Conservation (phyloP, 1,140 invertebrate genomes). For the Orius laevigatus region DNA sequence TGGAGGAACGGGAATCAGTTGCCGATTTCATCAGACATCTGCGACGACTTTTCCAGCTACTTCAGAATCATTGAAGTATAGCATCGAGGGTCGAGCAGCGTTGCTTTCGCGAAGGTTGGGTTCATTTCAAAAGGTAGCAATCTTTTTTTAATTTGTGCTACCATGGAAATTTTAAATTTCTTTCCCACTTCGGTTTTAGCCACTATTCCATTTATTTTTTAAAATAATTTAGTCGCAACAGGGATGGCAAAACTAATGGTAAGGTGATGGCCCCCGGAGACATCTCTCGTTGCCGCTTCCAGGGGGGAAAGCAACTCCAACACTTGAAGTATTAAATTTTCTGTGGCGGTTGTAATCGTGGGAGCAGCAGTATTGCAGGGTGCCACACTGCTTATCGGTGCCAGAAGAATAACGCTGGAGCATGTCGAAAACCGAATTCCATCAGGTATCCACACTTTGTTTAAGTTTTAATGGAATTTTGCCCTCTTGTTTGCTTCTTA, state of each 20-base stretch:
- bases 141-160: background rate
- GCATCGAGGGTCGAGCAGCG: background rate
- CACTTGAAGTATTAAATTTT: background rate
- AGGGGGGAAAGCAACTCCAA: background rate
- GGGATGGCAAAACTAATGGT: background rate
- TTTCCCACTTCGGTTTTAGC: background rate
- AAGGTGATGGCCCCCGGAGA: background rate
- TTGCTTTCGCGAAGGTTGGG: background rate
- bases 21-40: background rate
- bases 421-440: background rate
- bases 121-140: background rate
- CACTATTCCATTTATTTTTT: background rate
- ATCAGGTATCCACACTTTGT: background rate
- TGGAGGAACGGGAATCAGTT: background rate
- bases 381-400: background rate
- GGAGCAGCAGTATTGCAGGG: background rate
- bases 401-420: background rate
- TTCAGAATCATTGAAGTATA: constrained; percentile 1
- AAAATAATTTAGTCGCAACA: background rate
- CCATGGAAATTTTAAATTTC: background rate
- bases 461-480: background rate
- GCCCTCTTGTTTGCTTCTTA: background rate
- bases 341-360: background rate
- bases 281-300: background rate
- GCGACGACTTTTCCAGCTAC: background rate